Base-by-base conservation (phyloP, 2,113 vertebrate species). In the Oncorhynchus tshawytscha region DNA sequence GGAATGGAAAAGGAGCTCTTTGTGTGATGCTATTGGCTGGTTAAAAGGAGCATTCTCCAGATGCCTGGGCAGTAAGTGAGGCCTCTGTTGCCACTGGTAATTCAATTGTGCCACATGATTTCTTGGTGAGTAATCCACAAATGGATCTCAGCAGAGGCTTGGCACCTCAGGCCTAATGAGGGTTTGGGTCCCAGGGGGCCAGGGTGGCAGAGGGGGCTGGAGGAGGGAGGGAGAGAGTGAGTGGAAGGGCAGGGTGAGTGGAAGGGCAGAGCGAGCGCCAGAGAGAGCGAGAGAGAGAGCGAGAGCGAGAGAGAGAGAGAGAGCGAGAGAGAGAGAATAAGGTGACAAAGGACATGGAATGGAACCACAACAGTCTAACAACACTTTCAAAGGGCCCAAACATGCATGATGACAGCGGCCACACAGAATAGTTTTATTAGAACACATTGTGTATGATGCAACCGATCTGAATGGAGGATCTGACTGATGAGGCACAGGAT, bases 101-200 rank as follows among this genome's bases (percentile, higher is more conserved):
- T 88, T 90, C 87, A 85, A 89, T 91, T 91, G 86, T 90, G 76
- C 75, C 85, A 81, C 88, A 85, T 88, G 90, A 88, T 84, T 84
- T 87, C 86, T 87, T 71, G 78, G 87, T 86, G 85, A 91, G 88
- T 88, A 91, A 91, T 85, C 88, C 84, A 78, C 80, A 80, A 86
- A 90, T 81, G 81, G 84, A 78, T 83, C 31, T 68, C 16, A 48
- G n/a, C 9, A 74, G 31, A 39, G 29, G 49, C 83, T 82, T 71
- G 82, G 88, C 85, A 84, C 83, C 81, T 12, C 78, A 67, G 78
- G 68, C 20, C 67, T 80, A 72, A 88, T 85, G 82, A 89, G 78
- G 48, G 77, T 66, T 45, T 71, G 81, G 77, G 73, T 31, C 60
- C 2, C 49, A 64, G 45, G 6, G 2, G 72, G 62, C 20, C 7